Base-by-base conservation (phyloP, 2,888 invertebrate genomes). In the Ectemnius lituratus region DNA sequence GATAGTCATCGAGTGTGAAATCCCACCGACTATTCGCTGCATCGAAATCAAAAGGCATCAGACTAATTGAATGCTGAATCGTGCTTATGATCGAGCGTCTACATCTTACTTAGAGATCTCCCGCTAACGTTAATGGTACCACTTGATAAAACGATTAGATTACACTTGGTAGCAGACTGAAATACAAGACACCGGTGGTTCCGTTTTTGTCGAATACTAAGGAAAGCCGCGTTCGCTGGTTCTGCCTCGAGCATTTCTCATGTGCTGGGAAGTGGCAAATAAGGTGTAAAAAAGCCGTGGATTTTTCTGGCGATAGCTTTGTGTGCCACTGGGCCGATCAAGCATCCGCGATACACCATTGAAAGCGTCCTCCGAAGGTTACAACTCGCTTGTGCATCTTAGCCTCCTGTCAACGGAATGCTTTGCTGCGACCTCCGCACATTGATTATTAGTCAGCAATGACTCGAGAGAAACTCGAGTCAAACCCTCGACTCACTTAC, bases 311-410 rank as follows among this genome's bases (percentile, higher is more conserved):
- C 64, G 62, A 18, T 73, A 5, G 80, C 83, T 90, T 90, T 90
- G 88, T 90, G 83, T 90, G 90, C 89, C 90, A 90, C 89, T 89
- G 87, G 88, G 90, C 88, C 89, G 88, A 86, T 87, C 84, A 84
- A 84, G 78, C 86, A 86, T 85, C 85, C 85, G 86, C 86, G 84
- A 86, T 85, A 83, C 83, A 74, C 81, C 76, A 59, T 47, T 67
- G 69, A 23, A 60, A 18, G 59, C 63, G 67, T 70, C 58, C 65
- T 65, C 59, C 66, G 72, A 78, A 76, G 80, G 70, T 75, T 78
- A 62, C 56, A n/a, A 11, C 47, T 60, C 66, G 67, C 66, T 47
- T 23, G 63, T 18, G 8, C 46, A 63, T 52, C 13, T 18, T 16
- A 46, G 49, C 46, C 62, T 20, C 14, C 16, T 49, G 46, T 37